Evolutionary conservation across 2,888 invertebrate genomes (phyloP).

Genomic region (Podotricha telesiphe): DNA sequence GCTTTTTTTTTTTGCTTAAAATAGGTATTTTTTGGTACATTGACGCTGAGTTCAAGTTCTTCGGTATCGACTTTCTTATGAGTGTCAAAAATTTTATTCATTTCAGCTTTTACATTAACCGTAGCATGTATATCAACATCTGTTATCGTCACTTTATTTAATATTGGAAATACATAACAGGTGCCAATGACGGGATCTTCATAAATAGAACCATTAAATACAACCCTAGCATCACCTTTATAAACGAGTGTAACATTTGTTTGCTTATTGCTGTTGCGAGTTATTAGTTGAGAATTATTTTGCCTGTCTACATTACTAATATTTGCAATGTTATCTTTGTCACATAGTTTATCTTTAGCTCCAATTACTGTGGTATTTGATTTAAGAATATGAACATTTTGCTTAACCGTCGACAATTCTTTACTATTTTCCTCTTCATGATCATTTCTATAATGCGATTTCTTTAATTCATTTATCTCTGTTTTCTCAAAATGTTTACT

Average conservation of each 20-base stretch:
- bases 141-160: slow-evolving; percentile 36
- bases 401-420: background rate
- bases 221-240: slow-evolving; percentile 50
- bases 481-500: background rate
- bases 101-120: slow-evolving; percentile 39
- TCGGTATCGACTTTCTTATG: slow-evolving; percentile 29
- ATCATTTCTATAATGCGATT: background rate
- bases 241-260: slow-evolving; percentile 51
- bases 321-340: background rate
- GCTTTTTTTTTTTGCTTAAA: slow-evolving; percentile 45
- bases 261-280: slow-evolving; percentile 14
- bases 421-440: background rate
- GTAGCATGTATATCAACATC: too few species aligned
- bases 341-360: background rate
- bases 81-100: slow-evolving; percentile 39
- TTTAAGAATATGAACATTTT: background rate
- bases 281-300: slow-evolving; percentile 1
- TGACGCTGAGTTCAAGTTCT: slow-evolving; percentile 51
- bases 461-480: background rate
- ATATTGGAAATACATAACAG: slow-evolving; percentile 60
- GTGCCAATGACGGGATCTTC: slow-evolving; percentile 59
- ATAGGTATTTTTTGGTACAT: slow-evolving; percentile 62
- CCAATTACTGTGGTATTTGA: background rate
- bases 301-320: background rate
- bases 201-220: slow-evolving; percentile 60